A percentile compares a stretch with the other conserved stretches of the same genome.
Conservation (phyloP, 2,797 vertebrate genomes). For the Sebastolobus alascanus region DNA sequence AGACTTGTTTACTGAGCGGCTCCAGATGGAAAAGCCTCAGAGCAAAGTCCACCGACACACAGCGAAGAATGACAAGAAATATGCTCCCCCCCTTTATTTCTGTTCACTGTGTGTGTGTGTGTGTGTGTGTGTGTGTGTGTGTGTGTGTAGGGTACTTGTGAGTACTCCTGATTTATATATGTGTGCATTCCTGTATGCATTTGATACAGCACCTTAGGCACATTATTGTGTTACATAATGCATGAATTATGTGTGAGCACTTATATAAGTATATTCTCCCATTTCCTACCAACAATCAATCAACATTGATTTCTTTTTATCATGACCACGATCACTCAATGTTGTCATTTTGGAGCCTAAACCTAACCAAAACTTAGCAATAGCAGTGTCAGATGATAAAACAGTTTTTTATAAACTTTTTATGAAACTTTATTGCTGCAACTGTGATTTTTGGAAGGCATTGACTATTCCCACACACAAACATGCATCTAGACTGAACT, state of each 20-base stretch:
- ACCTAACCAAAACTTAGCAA: no score
- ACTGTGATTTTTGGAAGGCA: no score
- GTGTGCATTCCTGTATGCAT: constrained; percentile 16
- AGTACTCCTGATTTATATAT: not conserved
- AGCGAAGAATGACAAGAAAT: constrained; percentile 35
- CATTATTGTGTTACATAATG: constrained; percentile 14
- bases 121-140: not conserved
- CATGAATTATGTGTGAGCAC: not conserved
- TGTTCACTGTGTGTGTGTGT: not conserved
- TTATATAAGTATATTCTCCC: no score
- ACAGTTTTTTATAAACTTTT: no score
- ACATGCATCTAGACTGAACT: not conserved
- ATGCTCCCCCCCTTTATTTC: constrained; percentile 13
- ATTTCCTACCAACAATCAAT: no score
- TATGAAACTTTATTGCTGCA: no score
- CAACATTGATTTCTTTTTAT: no score
- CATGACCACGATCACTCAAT: no score
- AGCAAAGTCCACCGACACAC: constrained; percentile 55
- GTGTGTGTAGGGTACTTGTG: not conserved
- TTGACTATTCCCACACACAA: not conserved
- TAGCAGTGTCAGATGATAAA: no score
- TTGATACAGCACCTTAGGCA: not conserved
- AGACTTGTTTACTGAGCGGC: constrained; percentile 56
- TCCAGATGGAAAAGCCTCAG: constrained; percentile 43
- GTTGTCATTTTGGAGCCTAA: no score